Evolutionary conservation across 64 coral and sea anemone species (phyloP).

Genomic region (Cladopsammia gracilis): DNA sequence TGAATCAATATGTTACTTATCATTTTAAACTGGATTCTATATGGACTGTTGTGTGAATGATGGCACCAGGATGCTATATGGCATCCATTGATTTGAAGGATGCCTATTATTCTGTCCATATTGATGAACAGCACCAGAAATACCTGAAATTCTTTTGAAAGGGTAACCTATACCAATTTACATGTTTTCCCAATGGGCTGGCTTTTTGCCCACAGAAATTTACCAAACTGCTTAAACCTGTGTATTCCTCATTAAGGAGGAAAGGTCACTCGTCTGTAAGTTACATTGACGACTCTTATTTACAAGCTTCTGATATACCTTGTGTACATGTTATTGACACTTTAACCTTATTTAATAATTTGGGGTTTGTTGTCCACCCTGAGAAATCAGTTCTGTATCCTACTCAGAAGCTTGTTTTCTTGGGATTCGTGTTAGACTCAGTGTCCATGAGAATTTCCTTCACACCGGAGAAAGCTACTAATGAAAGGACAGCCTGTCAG

Average conservation of each 20-base stretch:
- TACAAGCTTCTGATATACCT: slow-evolving; percentile 2
- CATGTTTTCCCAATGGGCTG: slow-evolving; percentile 1
- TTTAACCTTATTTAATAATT: slow-evolving; percentile 12
- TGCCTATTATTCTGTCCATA: too few relatives aligned
- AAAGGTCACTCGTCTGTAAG: slow-evolving; percentile 21
- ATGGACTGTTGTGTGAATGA: too few relatives aligned
- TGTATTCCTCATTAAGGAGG: background rate
- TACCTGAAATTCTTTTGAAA: too few relatives aligned
- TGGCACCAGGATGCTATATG: too few relatives aligned
- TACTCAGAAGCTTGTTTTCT: slow-evolving; percentile 24
- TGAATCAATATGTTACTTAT: too few relatives aligned
- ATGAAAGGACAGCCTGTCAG: background rate
- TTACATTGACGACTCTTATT: slow-evolving; percentile 45
- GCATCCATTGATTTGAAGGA: too few relatives aligned
- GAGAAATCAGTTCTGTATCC: slow-evolving; percentile 31
- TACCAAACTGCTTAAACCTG: slow-evolving; percentile 5
- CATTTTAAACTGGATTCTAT: too few relatives aligned
- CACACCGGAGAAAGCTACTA: background rate
- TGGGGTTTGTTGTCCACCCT: slow-evolving; percentile 43
- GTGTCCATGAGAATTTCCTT: slow-evolving; percentile 6
- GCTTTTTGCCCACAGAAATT: background rate
- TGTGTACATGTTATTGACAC: background rate
- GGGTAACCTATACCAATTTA: background rate
- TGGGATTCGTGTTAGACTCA: slow-evolving; percentile 38
- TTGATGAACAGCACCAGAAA: too few relatives aligned